Conservation (phyloP, 2,888 invertebrate species). For the Drosophila tanythrix region DNA sequence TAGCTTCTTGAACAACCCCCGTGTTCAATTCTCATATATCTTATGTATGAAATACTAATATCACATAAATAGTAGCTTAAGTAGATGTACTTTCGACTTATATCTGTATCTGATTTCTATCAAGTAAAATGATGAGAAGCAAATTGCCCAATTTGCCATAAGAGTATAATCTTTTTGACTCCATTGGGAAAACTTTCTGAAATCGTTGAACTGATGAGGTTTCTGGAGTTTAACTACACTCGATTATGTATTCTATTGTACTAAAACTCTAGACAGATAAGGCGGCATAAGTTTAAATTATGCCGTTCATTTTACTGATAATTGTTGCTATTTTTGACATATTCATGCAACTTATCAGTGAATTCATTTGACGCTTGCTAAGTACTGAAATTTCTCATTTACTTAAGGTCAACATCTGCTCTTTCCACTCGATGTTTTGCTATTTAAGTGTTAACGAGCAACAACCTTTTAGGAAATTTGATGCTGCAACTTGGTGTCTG, state of each 20-base stretch:
- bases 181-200: not conserved
- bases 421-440: not conserved
- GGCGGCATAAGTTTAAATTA: not conserved
- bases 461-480: slow-evolving; percentile 32
- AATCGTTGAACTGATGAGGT: not conserved
- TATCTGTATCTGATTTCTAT: slow-evolving; percentile 1
- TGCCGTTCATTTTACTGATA: not conserved
- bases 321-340: not conserved
- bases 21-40: not conserved
- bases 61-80: not conserved
- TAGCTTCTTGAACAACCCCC: slow-evolving; percentile 9
- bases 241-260: no score
- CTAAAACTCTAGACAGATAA: no score
- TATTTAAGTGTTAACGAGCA: slow-evolving; percentile 13
- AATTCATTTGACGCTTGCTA: not conserved
- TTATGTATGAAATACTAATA: slow-evolving; percentile 8
- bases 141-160: not conserved
- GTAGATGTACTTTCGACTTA: not conserved
- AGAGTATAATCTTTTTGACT: not conserved
- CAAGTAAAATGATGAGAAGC: not conserved
- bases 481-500: slow-evolving; percentile 26
- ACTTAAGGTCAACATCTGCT: not conserved
- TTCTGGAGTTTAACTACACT: not conserved
- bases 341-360: not conserved
- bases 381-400: not conserved